Conservation (phyloP, 2,113 vertebrate species). For the Etia nguti region DNA sequence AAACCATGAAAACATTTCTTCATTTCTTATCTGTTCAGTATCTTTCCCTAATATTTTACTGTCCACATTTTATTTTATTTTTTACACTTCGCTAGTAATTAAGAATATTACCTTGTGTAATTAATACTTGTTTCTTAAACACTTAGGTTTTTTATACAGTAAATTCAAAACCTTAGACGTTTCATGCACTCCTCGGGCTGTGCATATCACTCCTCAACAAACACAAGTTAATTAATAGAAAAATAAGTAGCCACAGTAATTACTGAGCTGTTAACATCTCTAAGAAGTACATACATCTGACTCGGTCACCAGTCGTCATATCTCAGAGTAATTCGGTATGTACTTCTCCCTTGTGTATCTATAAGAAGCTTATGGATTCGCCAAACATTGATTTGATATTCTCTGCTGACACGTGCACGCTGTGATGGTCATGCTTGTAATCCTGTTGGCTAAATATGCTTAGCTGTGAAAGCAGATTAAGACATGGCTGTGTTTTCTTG, state of each 20-base stretch:
- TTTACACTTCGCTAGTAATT: not conserved
- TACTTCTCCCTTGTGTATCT: slow-evolving; percentile 35
- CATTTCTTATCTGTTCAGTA: not conserved
- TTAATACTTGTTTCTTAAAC: not conserved
- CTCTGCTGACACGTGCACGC: slow-evolving; percentile 54
- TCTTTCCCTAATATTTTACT: not conserved
- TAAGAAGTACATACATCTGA: not conserved
- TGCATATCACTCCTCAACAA: slow-evolving; percentile 19
- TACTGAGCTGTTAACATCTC: slow-evolving; percentile 36
- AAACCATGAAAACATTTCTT: not conserved
- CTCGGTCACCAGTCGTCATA: slow-evolving; percentile 28
- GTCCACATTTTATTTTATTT: not conserved
- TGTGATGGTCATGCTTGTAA: slow-evolving; percentile 72
- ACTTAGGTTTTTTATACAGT: not conserved
- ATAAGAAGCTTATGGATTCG: slow-evolving; percentile 65
- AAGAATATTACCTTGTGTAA: not conserved
- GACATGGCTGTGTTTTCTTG: slow-evolving; percentile 63
- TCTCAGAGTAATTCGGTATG: slow-evolving; percentile 50
- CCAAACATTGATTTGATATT: slow-evolving; percentile 67
- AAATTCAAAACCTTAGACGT: slow-evolving; percentile 1
- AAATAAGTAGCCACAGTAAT: slow-evolving; percentile 43
- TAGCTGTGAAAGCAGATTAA: slow-evolving; percentile 73
- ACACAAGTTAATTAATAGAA: slow-evolving; percentile 27
- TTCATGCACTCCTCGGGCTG: not conserved
- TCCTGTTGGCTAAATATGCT: slow-evolving; percentile 71